phyloP scores from a whole-genome alignment of 2,797 vertebrate species.

The Calcarius lapponicus region DNA sequence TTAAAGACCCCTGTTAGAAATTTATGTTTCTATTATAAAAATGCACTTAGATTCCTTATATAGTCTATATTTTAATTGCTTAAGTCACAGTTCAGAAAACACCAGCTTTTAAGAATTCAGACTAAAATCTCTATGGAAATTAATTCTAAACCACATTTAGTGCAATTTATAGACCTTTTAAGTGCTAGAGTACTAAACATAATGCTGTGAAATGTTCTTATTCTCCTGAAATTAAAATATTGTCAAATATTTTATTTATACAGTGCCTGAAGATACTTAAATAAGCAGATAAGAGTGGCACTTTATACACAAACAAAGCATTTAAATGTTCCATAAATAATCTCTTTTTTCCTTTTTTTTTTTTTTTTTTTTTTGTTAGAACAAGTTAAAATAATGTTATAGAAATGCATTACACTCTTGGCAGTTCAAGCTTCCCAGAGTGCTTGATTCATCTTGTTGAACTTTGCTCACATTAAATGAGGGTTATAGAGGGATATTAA shows the following conservation, averaged over 20 bases:
- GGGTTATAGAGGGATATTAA: neutral
- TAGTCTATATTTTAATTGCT: neutral
- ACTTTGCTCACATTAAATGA: neutral
- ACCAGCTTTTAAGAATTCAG: neutral
- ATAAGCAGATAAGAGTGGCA: neutral
- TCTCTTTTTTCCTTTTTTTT: neutral
- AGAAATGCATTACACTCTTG: neutral
- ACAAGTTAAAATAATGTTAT: neutral
- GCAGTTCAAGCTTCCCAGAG: neutral
- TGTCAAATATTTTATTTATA: slow-evolving; percentile 6
- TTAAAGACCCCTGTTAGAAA: neutral
- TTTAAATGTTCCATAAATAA: neutral
- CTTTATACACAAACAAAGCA: neutral
- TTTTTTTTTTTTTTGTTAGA: neutral
- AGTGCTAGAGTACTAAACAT: neutral
- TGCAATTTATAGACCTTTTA: neutral
- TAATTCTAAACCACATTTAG: neutral
- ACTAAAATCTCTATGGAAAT: neutral
- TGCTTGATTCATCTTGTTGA: neutral
- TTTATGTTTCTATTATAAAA: neutral
- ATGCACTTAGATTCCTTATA: neutral
- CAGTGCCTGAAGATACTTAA: neutral
- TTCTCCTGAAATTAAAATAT: neutral
- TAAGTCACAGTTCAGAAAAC: neutral
- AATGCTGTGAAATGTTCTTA: neutral